phyloP scores from a whole-genome alignment of 2,888 invertebrate genomes.

The Brenthis daphne region DNA sequence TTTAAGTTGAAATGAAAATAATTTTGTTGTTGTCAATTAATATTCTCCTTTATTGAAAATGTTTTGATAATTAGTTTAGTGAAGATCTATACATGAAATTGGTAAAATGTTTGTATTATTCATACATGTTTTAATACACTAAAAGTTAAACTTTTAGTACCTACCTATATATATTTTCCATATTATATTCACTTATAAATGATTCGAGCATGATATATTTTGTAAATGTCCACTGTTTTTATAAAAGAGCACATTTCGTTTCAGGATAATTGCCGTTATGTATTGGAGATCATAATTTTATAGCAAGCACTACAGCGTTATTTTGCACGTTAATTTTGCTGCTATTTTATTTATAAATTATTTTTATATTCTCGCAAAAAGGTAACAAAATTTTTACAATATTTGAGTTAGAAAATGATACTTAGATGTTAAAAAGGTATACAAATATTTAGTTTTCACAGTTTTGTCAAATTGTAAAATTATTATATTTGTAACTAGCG shows the following conservation, averaged over 20 bases:
- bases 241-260: neutral
- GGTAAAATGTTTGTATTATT: too few relatives aligned
- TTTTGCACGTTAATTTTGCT: neutral
- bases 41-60: neutral
- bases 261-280: conserved; percentile 1
- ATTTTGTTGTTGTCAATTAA: conserved; percentile 4
- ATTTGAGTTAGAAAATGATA: neutral
- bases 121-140: too few relatives aligned
- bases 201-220: neutral
- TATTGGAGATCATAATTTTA: conserved; percentile 5
- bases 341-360: neutral
- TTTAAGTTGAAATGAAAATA: conserved; percentile 5
- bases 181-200: neutral
- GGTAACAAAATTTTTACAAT: neutral
- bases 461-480: too few relatives aligned
- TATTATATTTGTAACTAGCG: too few relatives aligned
- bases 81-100: too few relatives aligned
- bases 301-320: neutral
- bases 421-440: too few relatives aligned
- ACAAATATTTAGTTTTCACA: too few relatives aligned
- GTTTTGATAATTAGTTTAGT: too few relatives aligned
- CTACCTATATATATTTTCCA: neutral
- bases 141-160: too few relatives aligned
- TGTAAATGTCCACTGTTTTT: neutral
- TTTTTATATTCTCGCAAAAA: neutral